A percentile compares a stretch with the other conserved stretches of the same genome.
phyloP scores from a whole-genome alignment of 2,888 invertebrate genomes.

The Hermaeophaga mercurialis region DNA sequence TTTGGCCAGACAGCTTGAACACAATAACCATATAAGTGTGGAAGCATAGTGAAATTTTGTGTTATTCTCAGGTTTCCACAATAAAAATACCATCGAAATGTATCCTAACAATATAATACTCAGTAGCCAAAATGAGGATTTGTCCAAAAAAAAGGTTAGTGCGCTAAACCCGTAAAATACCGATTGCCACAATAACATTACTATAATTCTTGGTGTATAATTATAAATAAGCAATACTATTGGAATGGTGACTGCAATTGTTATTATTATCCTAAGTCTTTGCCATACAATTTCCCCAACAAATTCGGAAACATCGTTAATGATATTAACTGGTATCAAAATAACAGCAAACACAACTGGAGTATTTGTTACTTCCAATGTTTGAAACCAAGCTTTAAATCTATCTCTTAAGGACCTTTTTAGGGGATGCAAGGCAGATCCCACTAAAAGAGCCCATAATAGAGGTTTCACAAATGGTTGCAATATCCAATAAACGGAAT shows the following conservation, averaged over 20 bases:
- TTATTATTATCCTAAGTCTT: constrained; percentile 67
- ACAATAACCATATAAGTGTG: constrained; percentile 74
- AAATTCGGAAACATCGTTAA: constrained; percentile 76
- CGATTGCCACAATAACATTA: constrained; percentile 64
- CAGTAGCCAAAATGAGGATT: constrained; percentile 53
- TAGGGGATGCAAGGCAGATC: constrained; percentile 96
- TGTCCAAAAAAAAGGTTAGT: constrained; percentile 52
- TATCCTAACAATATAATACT: constrained; percentile 70
- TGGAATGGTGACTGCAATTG: constrained; percentile 55
- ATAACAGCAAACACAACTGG: constrained; percentile 66
- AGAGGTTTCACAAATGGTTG: constrained; percentile 93
- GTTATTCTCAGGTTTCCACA: constrained; percentile 77
- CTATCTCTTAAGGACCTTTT: constrained; percentile 80
- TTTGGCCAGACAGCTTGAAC: constrained; percentile 77
- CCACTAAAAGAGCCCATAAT: constrained; percentile 94
- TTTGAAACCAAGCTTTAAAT: constrained; percentile 79
- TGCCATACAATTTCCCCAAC: constrained; percentile 73
- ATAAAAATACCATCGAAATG: constrained; percentile 69
- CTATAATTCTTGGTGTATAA: constrained; percentile 71
- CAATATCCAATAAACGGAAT: constrained; percentile 82
- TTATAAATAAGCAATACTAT: constrained; percentile 69
- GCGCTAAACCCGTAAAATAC: constrained; percentile 38
- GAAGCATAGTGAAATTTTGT: constrained; percentile 71
- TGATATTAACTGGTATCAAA: constrained; percentile 74
- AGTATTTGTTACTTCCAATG: constrained; percentile 68